Conservation (phyloP, 2,888 invertebrate genomes). For the Eledona agricola region DNA sequence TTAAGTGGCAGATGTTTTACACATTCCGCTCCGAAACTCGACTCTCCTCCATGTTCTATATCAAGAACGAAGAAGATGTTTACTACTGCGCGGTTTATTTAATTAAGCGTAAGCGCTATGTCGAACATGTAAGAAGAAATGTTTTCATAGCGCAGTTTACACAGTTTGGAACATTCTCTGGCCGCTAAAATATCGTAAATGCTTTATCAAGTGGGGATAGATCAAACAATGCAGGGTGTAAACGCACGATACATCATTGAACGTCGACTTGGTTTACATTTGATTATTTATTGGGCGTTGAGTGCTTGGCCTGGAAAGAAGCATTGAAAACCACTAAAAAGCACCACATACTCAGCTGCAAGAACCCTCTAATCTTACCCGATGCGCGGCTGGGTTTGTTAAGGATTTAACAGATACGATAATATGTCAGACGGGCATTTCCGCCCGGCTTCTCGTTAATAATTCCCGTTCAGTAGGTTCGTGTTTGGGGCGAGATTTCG, state of each 20-base stretch:
- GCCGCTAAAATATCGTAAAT: conserved; percentile 23
- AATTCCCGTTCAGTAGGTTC: too few species aligned
- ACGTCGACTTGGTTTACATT: conserved; percentile 9
- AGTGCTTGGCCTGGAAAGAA: too few species aligned
- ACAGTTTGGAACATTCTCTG: conserved; percentile 4
- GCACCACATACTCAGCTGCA: too few species aligned
- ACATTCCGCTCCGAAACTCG: conserved; percentile 13
- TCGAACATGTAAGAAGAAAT: conserved; percentile 13
- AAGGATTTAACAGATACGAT: conserved; percentile 12
- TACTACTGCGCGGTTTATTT: conserved; percentile 24
- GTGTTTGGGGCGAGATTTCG: too few species aligned
- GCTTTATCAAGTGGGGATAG: conserved; percentile 17
- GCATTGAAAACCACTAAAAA: too few species aligned
- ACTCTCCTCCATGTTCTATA: conserved; percentile 14
- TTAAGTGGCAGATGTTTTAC: conserved; percentile 24
- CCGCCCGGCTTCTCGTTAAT: too few species aligned
- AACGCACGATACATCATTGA: conserved; percentile 2
- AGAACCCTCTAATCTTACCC: conserved; percentile 8
- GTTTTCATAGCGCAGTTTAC: conserved; percentile 18
- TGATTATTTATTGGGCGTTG: conserved; percentile 6
- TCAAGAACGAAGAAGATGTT: conserved; percentile 18
- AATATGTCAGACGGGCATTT: conserved; percentile 14
- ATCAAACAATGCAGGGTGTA: conserved; percentile 16
- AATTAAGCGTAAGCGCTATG: conserved; percentile 20
- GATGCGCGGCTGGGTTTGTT: conserved; percentile 14